Evolutionary conservation across 2,113 vertebrate species (phyloP), one percentile per base, ranked within the genome.

Genomic region (Mormoops blainvillei): DNA sequence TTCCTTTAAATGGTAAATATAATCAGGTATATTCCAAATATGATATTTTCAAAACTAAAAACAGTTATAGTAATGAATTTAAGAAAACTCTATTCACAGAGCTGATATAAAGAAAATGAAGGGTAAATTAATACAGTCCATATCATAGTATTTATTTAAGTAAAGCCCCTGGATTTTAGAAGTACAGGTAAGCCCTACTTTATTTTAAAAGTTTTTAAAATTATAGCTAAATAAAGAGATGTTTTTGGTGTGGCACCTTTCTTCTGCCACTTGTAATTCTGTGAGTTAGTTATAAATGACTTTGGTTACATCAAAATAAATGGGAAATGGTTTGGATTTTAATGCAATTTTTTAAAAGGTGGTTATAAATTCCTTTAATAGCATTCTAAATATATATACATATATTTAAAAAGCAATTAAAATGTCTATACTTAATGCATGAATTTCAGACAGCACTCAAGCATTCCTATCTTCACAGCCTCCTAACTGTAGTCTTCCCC

Each of bases 201-300:
- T 95, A 96, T 58, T 96, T 96, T 33, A 78, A 91, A 96, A 94
- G 87, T 31, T 88, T 89, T 31, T 86, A 89, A 96, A 94, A 91
- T n/a, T 83, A 89, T 22, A 76, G 33, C 45, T 92, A 94, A 91
- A 83, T 87, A 85, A 65, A 85, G 24, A 90, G 52, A 31, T 26
- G 12, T 58, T 96, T 81, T 36, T 43, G 31, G 54, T 92, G 67
- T 16, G 87, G 87, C 14, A 68, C 31, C 58, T 91, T 94, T 97
- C 94, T 97, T 94, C 85, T 85, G 80, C 63, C 74, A 91, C 56
- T 95, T 96, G 26, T 52, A 91, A 97, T 61, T 96, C 96, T 87
- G 87, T 90, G 74, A 94, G 82, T 94, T 89, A 81, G 20, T 91
- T 94, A 90, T 86, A 68, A 97, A 86, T 96, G 38, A 93, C 67